Evolutionary conservation across 2,797 vertebrate species (phyloP).

Genomic region (Antennarius maculatus): DNA sequence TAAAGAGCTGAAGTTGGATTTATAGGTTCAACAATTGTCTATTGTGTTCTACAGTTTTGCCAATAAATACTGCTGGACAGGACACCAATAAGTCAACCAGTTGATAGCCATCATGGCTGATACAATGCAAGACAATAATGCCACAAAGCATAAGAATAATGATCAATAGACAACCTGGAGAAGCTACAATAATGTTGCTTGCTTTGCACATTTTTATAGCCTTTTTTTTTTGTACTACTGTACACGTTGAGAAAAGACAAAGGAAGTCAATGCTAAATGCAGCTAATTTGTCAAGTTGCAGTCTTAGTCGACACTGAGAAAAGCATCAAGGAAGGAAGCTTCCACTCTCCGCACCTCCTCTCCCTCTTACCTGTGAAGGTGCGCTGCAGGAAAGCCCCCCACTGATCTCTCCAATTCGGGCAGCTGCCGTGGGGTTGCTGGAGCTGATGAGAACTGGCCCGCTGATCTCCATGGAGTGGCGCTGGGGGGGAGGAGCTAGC

Average conservation of each 20-base stretch:
- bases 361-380: conserved; percentile 91
- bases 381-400: conserved; percentile 97
- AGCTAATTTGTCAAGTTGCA: conserved; percentile 7
- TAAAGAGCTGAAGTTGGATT: conserved; percentile 28
- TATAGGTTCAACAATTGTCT: conserved; percentile 11
- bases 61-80: conserved; percentile 26
- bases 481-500: conserved; percentile 91
- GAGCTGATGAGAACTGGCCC: conserved; percentile 98
- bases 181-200: neutral
- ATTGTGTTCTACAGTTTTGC: conserved; percentile 20
- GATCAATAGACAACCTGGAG: neutral
- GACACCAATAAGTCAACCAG: conserved; percentile 31
- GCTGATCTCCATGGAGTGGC: conserved; percentile 99
- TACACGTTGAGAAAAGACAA: neutral
- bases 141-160: neutral
- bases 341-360: neutral
- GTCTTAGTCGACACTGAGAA: neutral
- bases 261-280: neutral
- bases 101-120: conserved; percentile 16
- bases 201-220: neutral
- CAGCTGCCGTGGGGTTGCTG: conserved; percentile 96
- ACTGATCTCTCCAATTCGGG: conserved; percentile 92
- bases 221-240: neutral
- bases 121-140: conserved; percentile 7
- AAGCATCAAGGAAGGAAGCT: neutral